Base-by-base conservation (phyloP, 2,113 vertebrate species). In the Bathybates hornii region DNA sequence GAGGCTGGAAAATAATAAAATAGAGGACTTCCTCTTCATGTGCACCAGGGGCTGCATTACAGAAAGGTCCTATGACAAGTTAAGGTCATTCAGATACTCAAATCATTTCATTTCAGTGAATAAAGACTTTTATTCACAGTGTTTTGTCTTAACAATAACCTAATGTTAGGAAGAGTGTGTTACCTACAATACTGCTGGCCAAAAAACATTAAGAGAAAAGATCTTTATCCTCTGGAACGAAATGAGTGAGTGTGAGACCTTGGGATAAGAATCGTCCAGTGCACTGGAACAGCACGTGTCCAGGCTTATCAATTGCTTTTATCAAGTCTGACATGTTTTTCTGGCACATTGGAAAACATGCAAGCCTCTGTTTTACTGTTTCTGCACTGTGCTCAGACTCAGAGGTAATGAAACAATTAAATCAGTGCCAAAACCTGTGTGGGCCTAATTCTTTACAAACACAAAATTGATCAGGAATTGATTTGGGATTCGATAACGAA, bases 21-120 rank as follows among this genome's bases (percentile, higher is more conserved):
- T 63, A 9, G 29, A 80, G 68, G 48, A 87, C 83, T 82, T 85
- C 83, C 80, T 90, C 84, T 91, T 86, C 43, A 86, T 91, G 91
- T 89, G 84, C 56, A 16, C 52, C 53, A 21, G n/a, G 27, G 81
- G 52, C 73, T 48, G 17, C 16, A 76, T 78, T 50, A 78, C 16
- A 78, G 9, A 78, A 76, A 32, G 9, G 4, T 78, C 24, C 71
- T 50, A 50, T 76, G 43, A 19, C 27, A 50, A 1, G 24, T 76
- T 76, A 50, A 12, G 1, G 71, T 78, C 43, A 21, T 38, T 78
- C 45, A 78, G 45, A 52, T 52, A 52, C 71, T 27, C 2, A n/a
- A 1, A 78, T 78, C 6, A 12, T 50, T 2, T 76, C 9, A 27
- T 76, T 78, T 78, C 24, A 52, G 17, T 52, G 17, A 78, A 13